Conservation (phyloP, 2,888 invertebrate genomes). For the Melanophora roralis region DNA sequence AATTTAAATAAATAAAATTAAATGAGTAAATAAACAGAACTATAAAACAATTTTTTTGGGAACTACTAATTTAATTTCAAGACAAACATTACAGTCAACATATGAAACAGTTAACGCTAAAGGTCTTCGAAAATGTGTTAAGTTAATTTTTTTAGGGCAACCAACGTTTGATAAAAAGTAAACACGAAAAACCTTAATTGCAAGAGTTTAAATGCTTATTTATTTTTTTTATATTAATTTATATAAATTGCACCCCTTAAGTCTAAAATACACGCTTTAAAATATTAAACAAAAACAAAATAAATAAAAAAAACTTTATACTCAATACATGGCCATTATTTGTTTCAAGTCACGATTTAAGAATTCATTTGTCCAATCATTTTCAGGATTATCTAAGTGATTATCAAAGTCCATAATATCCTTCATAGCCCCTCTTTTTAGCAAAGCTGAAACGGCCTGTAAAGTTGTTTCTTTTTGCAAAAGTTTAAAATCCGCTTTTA, state of each 20-base stretch:
- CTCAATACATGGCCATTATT: conserved; percentile 75
- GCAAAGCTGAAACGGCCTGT: conserved; percentile 83
- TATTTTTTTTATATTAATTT: conserved; percentile 30
- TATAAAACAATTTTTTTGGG: too few species aligned
- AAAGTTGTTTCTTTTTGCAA: conserved; percentile 75
- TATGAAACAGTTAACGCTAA: too few species aligned
- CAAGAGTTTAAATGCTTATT: background rate
- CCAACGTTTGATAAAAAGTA: too few species aligned
- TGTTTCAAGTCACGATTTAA: conserved; percentile 74
- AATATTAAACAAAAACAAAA: conserved; percentile 5
- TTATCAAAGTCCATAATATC: conserved; percentile 97
- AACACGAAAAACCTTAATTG: too few species aligned
- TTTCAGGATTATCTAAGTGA: conserved; percentile 92
- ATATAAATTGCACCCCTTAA: conserved; percentile 49
- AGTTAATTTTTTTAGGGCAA: too few species aligned
- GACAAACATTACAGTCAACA: too few species aligned
- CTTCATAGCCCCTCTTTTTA: conserved; percentile 85
- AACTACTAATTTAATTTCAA: too few species aligned
- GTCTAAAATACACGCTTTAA: conserved; percentile 25
- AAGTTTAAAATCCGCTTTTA: conserved; percentile 74
- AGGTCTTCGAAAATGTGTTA: too few species aligned
- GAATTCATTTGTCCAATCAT: conserved; percentile 90
- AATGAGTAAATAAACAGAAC: too few species aligned
- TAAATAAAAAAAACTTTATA: background rate
- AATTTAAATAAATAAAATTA: too few species aligned